Conservation (phyloP, 2,888 invertebrate species). For the Caenorhabditis afra region DNA sequence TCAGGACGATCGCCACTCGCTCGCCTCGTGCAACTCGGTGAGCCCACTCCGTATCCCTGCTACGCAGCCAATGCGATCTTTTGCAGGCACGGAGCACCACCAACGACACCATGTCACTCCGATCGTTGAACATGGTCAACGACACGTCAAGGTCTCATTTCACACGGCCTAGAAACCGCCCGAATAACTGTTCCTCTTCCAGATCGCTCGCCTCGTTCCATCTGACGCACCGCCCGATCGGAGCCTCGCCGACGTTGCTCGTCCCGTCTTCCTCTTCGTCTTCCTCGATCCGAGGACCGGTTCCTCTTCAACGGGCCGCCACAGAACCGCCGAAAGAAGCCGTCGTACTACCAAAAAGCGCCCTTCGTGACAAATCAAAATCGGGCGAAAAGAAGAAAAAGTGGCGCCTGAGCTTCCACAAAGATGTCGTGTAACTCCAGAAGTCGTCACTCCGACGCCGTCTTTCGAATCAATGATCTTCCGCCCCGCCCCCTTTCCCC, state of each 20-base stretch:
- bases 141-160: conserved; percentile 54
- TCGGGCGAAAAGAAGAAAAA: conserved; percentile 66
- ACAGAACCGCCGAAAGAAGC: conserved; percentile 51
- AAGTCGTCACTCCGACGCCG: neutral
- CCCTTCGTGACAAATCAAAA: conserved; percentile 64
- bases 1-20: conserved; percentile 66
- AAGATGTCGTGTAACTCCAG: conserved; percentile 47
- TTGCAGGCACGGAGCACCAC: conserved; percentile 45
- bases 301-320: conserved; percentile 48
- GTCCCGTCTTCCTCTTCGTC: conserved; percentile 37
- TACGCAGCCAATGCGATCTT: neutral
- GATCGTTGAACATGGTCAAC: conserved; percentile 61
- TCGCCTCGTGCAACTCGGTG: conserved; percentile 59
- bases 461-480: conserved; percentile 48
- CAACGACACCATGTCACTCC: conserved; percentile 59
- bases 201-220: conserved; percentile 68
- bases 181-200: neutral
- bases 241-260: conserved; percentile 59
- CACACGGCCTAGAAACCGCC: neutral
- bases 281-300: conserved; percentile 39
- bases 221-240: conserved; percentile 61
- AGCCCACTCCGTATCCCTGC: neutral
- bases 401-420: conserved; percentile 65
- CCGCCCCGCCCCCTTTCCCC: neutral
- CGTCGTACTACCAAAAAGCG: conserved; percentile 61